Conservation (phyloP, 2,113 vertebrate species). For the Trachemys scripta region DNA sequence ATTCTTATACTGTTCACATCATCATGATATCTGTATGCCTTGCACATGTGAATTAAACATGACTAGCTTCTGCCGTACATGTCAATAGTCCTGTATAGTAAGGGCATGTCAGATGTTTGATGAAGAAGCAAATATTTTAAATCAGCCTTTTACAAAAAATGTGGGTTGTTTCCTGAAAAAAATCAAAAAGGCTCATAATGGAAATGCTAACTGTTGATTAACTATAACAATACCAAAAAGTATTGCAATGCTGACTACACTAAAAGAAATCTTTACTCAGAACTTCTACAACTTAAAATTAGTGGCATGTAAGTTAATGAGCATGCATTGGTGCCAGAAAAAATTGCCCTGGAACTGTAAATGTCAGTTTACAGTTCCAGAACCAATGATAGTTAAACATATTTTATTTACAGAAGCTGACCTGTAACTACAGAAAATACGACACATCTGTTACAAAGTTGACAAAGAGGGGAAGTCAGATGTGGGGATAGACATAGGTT, state of each 20-base stretch:
- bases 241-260: neutral
- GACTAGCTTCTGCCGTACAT: rapidly evolving
- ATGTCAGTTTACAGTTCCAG: conserved; percentile 55
- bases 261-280: neutral
- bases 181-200: conserved; percentile 1
- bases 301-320: neutral
- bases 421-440: conserved; percentile 73
- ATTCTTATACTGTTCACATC: neutral
- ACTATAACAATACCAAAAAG: neutral
- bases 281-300: rapidly evolving
- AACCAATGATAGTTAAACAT: neutral
- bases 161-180: neutral
- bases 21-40: neutral
- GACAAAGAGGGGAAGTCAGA: conserved; percentile 74
- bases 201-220: conserved; percentile 30
- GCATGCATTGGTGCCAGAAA: neutral
- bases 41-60: neutral
- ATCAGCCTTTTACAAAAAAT: neutral
- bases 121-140: neutral
- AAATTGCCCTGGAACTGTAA: neutral
- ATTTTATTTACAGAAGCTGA: conserved; percentile 61
- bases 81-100: neutral
- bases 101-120: neutral
- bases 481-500: conserved; percentile 35
- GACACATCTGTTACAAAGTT: conserved; percentile 73